Base-by-base conservation (phyloP, 2,888 invertebrate genomes). In the Ophion ellenae region DNA sequence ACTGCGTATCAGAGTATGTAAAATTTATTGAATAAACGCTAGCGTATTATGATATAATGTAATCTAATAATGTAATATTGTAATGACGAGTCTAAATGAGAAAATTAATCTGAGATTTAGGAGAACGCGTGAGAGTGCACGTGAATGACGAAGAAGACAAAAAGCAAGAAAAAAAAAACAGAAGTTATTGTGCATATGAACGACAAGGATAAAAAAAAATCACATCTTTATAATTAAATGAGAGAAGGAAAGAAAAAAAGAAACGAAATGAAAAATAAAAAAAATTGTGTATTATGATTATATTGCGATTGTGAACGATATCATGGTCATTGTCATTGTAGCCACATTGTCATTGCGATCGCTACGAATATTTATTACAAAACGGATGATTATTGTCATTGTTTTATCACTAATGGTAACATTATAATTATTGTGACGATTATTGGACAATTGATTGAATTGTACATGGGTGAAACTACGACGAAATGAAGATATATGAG, bases 41-140 rank as follows among this genome's bases (percentile, higher is more conserved):
- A 94, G 93, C 93, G 92, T 93, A 94, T 92, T 93, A 93, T 91
- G 93, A 93, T 93, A 93, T 93, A 93, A 93, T 93, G 93, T 94
- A 94, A 94, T 94, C 93, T 93, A 93, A 93, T 94, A 93, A 93
- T 94, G 94, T 94, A 94, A 94, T 94, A 94, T 93, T 94, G 93
- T 94, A 94, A 93, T 94, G 94, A 94, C 92, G 93, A 93, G 93
- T 93, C 93, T 94, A 94, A 94, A 92, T 94, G 93, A 93, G 92
- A 91, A 93, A 93, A 91, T 93, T 94, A 92, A 93, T 93, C 93
- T 94, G 93, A 93, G 90, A 90, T 92, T 92, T 92, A 92, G 91
- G 89, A 91, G 91, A 90, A 92, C 93, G 93, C 93, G 93, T 92
- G 92, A 91, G 91, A 91, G 90, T 92, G 92, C 91, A 92, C 92